Evolutionary conservation across 2,113 vertebrate species (phyloP).

Genomic region (Siniperca chuatsi): DNA sequence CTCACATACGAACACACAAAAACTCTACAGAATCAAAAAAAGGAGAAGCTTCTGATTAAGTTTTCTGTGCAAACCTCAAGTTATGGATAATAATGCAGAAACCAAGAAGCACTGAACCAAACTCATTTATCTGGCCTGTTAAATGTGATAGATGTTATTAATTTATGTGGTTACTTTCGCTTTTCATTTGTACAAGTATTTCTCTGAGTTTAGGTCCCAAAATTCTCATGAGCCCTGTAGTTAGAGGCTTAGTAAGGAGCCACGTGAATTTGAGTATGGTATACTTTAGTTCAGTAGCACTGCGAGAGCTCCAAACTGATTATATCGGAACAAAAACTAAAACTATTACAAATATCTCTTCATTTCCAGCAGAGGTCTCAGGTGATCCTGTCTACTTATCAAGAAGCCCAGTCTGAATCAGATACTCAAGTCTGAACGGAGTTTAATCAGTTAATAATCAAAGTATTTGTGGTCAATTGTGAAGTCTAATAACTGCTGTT

Average conservation of each 20-base stretch:
- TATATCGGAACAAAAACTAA: background rate
- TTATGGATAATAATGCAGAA: background rate
- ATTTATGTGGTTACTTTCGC: conserved; percentile 2
- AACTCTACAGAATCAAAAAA: background rate
- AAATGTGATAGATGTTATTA: background rate
- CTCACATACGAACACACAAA: background rate
- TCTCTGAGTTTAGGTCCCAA: background rate
- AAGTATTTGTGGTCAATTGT: too few species aligned
- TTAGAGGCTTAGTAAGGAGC: background rate
- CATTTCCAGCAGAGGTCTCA: background rate
- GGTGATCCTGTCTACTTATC: background rate
- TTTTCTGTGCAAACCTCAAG: background rate
- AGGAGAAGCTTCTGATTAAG: background rate
- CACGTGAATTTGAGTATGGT: background rate
- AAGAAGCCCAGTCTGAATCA: background rate
- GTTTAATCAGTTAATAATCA: background rate
- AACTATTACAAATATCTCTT: background rate
- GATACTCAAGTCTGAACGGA: background rate
- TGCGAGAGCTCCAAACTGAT: background rate
- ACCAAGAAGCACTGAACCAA: background rate
- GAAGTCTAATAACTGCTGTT: background rate
- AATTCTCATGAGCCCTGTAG: background rate
- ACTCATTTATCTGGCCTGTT: background rate
- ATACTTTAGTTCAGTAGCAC: background rate
- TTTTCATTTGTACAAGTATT: background rate